Evolutionary conservation across 2,888 invertebrate genomes (phyloP).

Genomic region (Campoletis raptor): DNA sequence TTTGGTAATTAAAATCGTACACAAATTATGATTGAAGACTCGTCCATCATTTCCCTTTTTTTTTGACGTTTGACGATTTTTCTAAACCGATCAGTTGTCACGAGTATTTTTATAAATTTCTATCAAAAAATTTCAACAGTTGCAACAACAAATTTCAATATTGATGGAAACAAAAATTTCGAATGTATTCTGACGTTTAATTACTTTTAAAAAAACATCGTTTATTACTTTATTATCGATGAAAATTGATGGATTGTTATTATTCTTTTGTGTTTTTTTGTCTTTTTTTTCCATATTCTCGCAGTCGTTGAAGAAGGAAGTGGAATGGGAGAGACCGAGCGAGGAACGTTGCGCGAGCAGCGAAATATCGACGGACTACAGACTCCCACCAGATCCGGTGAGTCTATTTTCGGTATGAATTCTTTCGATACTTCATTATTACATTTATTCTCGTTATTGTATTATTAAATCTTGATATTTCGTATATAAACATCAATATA

Average conservation of each 20-base stretch:
- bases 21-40: neutral
- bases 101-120: neutral
- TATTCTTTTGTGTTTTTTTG: conserved; percentile 54
- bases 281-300: conserved; percentile 79
- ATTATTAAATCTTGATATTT: conserved; percentile 74
- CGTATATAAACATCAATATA: conserved; percentile 70
- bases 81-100: neutral
- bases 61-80: neutral
- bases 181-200: neutral
- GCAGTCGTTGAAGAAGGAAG: conserved; percentile 95
- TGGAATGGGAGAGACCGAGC: conserved; percentile 91
- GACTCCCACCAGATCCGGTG: conserved; percentile 94
- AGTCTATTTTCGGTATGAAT: conserved; percentile 83
- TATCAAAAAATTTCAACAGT: neutral
- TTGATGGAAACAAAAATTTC: neutral
- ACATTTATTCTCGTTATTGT: conserved; percentile 71
- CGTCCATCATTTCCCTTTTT: neutral
- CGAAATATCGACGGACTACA: conserved; percentile 91
- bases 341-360: conserved; percentile 92
- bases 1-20: neutral
- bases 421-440: conserved; percentile 61
- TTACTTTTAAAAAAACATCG: neutral
- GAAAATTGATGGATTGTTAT: neutral
- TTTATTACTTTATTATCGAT: neutral
- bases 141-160: neutral